phyloP scores from a whole-genome alignment of 2,888 invertebrate species.

The Drosophila histrio region DNA sequence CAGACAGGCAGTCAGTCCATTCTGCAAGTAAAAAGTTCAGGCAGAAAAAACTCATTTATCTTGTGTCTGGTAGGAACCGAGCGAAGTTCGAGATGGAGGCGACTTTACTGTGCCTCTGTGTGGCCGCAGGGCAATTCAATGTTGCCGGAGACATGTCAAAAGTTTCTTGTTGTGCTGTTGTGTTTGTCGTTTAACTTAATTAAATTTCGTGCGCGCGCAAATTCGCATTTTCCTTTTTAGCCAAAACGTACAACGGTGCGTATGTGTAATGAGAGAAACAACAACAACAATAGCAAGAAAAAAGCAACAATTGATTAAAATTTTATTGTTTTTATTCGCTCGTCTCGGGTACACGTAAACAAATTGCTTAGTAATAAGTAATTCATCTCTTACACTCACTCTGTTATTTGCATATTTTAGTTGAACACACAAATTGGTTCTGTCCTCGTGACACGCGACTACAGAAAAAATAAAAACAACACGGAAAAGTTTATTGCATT shows the following conservation, averaged over 20 bases:
- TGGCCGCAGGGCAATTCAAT: constrained; percentile 59
- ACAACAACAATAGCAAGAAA: constrained; percentile 5
- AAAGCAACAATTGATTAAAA: constrained; percentile 72
- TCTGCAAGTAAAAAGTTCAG: constrained; percentile 57
- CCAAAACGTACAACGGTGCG: constrained; percentile 8
- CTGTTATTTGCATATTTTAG: constrained; percentile 52
- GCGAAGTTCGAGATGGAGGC: neutral
- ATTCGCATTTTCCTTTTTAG: constrained; percentile 52
- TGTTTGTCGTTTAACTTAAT: constrained; percentile 74
- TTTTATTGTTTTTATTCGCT: constrained; percentile 59
- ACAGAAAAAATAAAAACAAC: constrained; percentile 7
- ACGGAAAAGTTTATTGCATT: constrained; percentile 34
- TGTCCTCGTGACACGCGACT: neutral
- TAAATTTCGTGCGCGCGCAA: constrained; percentile 71
- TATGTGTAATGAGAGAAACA: constrained; percentile 29
- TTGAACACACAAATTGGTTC: constrained; percentile 23
- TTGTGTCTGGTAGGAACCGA: constrained; percentile 23
- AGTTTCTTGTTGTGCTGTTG: constrained; percentile 44
- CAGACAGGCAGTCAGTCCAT: constrained; percentile 45
- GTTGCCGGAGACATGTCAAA: constrained; percentile 70
- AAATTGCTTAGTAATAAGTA: constrained; percentile 48
- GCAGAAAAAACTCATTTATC: constrained; percentile 61
- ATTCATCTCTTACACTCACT: constrained; percentile 18
- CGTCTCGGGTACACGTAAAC: neutral
- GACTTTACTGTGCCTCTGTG: constrained; percentile 22